phyloP scores from a whole-genome alignment of 2,888 invertebrate genomes.

The Andrena bucephala region DNA sequence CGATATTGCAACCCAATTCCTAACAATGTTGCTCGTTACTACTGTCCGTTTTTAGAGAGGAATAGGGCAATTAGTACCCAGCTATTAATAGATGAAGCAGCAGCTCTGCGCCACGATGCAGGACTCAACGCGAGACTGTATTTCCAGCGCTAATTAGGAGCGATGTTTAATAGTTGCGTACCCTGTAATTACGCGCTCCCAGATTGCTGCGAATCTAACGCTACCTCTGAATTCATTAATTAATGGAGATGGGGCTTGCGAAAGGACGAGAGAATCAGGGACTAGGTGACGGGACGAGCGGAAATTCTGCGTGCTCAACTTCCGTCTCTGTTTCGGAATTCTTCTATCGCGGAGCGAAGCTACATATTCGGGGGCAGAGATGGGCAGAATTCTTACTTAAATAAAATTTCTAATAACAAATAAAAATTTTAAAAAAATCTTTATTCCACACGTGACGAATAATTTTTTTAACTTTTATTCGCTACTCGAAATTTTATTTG shows the following conservation, averaged over 20 bases:
- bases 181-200: constrained; percentile 53
- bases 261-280: constrained; percentile 41
- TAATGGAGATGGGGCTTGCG: constrained; percentile 34
- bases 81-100: constrained; percentile 30
- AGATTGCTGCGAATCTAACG: constrained; percentile 42
- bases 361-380: background rate
- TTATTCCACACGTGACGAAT: no score
- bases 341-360: background rate
- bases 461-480: no score
- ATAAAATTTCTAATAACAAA: no score
- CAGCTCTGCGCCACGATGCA: constrained; percentile 2
- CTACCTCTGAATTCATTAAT: constrained; percentile 52
- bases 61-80: constrained; percentile 35
- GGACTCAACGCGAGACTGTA: constrained; percentile 33
- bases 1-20: background rate
- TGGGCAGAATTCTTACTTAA: no score
- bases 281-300: constrained; percentile 29
- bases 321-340: constrained; percentile 19
- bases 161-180: constrained; percentile 43
- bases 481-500: no score
- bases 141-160: constrained; percentile 59
- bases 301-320: constrained; percentile 32
- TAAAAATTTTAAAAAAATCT: no score
- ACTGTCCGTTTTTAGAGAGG: background rate
- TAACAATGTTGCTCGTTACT: constrained; percentile 12